Percentiles rank a stretch among this genome's conserved stretches.
Conservation (phyloP, 1,140 invertebrate genomes). For the Drosophila bocki region DNA sequence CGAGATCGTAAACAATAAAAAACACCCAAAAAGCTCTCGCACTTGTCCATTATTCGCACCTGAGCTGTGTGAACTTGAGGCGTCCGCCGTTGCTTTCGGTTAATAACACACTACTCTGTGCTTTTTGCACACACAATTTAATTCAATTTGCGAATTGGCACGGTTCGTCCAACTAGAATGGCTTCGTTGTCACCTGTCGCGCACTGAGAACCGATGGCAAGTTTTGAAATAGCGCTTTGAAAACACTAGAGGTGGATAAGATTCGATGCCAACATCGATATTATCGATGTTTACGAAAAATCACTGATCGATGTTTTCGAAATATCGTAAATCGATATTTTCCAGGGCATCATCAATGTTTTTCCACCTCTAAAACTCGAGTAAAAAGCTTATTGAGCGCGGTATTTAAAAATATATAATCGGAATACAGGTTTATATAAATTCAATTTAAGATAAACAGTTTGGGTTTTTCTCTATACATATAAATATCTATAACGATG, state of each 20-base stretch:
- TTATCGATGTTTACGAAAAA: too few relatives aligned
- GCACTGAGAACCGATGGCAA: slow-evolving; percentile 57
- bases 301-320: too few relatives aligned
- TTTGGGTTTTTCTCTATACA: neutral
- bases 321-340: too few relatives aligned
- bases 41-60: slow-evolving; percentile 17
- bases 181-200: slow-evolving; percentile 27
- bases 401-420: neutral
- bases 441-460: neutral
- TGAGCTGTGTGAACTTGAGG: slow-evolving; percentile 26
- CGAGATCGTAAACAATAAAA: slow-evolving; percentile 38
- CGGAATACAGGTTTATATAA: neutral
- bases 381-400: slow-evolving; percentile 1
- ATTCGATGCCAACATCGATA: too few relatives aligned
- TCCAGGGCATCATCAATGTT: too few relatives aligned
- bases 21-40: slow-evolving; percentile 1
- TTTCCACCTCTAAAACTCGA: too few relatives aligned
- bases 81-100: too few relatives aligned
- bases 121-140: slow-evolving; percentile 40
- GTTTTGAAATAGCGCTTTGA: slow-evolving; percentile 60
- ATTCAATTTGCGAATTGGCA: slow-evolving; percentile 25
- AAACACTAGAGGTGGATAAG: too few relatives aligned
- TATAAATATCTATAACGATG: neutral
- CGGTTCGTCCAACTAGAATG: slow-evolving; percentile 12
- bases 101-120: slow-evolving; percentile 11